These are phyloP conservation scores for Callospermophilus lateralis DNA, from an alignment of 2,113 vertebrate species.

Conservation along the genomic window DNA sequence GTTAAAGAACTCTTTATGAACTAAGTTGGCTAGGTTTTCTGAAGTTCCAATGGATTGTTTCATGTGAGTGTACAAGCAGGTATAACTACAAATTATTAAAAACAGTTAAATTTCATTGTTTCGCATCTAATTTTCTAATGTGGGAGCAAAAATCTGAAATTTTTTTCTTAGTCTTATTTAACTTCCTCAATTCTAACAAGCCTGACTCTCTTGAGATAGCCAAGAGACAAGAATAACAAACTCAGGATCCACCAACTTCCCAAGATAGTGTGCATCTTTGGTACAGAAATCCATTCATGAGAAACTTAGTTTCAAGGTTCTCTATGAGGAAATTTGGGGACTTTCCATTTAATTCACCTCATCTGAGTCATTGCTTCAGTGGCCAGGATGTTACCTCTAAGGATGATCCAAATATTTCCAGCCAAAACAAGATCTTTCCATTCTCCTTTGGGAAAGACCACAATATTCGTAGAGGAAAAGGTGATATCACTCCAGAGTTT, in stretches of 20 bases:
- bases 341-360: conserved; percentile 27
- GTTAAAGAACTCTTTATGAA: conserved; percentile 44
- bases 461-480: conserved; percentile 22
- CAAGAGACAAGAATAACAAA: not conserved
- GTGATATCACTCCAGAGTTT: not conserved
- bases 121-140: conserved; percentile 19
- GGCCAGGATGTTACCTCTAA: conserved; percentile 9
- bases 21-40: not conserved
- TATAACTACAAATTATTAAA: not conserved
- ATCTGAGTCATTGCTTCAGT: conserved; percentile 24
- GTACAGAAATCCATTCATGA: conserved; percentile 21
- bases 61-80: not conserved
- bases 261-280: not conserved
- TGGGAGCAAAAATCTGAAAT: not conserved
- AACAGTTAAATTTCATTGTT: conserved; percentile 23
- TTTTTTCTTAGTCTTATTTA: conserved; percentile 8
- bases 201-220: not conserved
- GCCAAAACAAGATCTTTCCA: not conserved
- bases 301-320: not conserved
- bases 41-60: conserved; percentile 26
- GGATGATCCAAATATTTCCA: not conserved
- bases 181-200: not conserved
- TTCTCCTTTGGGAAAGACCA: conserved; percentile 4
- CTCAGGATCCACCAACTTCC: not conserved
- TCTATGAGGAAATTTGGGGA: not conserved